Evolutionary conservation across 1,140 invertebrate genomes (phyloP).

Genomic region (Drosophila tsacasi): DNA sequence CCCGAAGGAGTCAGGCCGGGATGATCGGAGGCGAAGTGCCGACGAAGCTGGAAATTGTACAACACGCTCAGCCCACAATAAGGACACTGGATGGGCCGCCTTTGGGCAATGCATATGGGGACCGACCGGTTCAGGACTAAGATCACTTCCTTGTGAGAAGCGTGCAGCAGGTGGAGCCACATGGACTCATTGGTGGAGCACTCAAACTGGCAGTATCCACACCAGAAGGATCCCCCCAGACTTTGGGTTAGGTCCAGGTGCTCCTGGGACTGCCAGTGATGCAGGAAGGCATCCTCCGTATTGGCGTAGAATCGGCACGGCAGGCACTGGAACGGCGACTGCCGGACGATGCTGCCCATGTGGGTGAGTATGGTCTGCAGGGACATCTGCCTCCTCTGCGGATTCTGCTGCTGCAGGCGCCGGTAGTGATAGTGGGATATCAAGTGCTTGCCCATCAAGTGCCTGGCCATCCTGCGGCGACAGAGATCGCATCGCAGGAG

Average conservation of each 20-base stretch:
- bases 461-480: slow-evolving; percentile 88
- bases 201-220: slow-evolving; percentile 91
- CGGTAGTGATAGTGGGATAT: slow-evolving; percentile 93
- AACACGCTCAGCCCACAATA: slow-evolving; percentile 88
- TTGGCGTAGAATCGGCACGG: slow-evolving; percentile 94
- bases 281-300: slow-evolving; percentile 87
- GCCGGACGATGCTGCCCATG: slow-evolving; percentile 90
- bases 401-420: slow-evolving; percentile 86
- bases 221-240: slow-evolving; percentile 88
- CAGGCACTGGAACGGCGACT: slow-evolving; percentile 93
- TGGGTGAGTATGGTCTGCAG: slow-evolving; percentile 89
- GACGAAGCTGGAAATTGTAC: slow-evolving; percentile 90
- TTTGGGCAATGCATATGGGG: slow-evolving; percentile 91
- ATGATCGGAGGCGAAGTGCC: slow-evolving; percentile 87
- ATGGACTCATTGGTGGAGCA: slow-evolving; percentile 89
- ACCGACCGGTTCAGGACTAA: slow-evolving; percentile 91
- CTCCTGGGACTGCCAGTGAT: slow-evolving; percentile 89
- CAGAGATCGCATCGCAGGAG: slow-evolving; percentile 89
- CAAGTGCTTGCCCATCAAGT: slow-evolving; percentile 92
- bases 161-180: slow-evolving; percentile 89
- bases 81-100: slow-evolving; percentile 76
- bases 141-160: slow-evolving; percentile 90
- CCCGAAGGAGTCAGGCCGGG: slow-evolving; percentile 35
- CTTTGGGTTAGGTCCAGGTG: slow-evolving; percentile 86
- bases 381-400: slow-evolving; percentile 25